These are phyloP conservation scores for Pachyrhynchus sulphureomaculatus DNA, from an alignment of 1,140 invertebrate genomes.

Conservation along the genomic window DNA sequence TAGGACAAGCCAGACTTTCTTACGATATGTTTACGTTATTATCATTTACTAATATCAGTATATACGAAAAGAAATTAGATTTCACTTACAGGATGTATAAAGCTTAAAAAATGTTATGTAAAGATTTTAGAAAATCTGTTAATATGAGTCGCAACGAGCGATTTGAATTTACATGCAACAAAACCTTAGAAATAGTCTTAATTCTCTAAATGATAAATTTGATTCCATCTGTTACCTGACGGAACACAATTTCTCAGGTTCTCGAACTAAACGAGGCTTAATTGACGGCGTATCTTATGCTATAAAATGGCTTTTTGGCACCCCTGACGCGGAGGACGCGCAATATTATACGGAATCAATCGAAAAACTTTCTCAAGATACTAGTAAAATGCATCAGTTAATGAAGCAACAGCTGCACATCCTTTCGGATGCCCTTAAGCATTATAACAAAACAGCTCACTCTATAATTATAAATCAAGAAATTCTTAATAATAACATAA, in stretches of 20 bases:
- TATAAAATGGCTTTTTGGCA: conserved; percentile 48
- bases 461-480: too few relatives aligned
- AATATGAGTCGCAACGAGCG: too few relatives aligned
- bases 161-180: too few relatives aligned
- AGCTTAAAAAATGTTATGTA: too few relatives aligned
- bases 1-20: too few relatives aligned
- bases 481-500: too few relatives aligned
- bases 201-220: conserved; percentile 15
- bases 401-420: conserved; percentile 33
- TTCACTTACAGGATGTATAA: too few relatives aligned
- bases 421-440: conserved; percentile 9
- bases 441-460: conserved; percentile 4
- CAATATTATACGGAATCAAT: conserved; percentile 40
- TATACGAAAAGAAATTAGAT: too few relatives aligned
- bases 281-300: conserved; percentile 40
- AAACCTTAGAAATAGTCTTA: too few relatives aligned
- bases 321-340: conserved; percentile 41
- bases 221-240: conserved; percentile 29
- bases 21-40: too few relatives aligned
- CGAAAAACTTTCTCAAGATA: conserved; percentile 21
- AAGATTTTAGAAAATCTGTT: too few relatives aligned
- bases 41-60: too few relatives aligned
- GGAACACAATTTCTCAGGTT: background rate
- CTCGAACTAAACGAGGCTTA: conserved; percentile 31
- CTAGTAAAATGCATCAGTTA: conserved; percentile 21